These are phyloP conservation scores for Athalia rosae DNA, from an alignment of 2,888 invertebrate genomes.

Conservation along the genomic window DNA sequence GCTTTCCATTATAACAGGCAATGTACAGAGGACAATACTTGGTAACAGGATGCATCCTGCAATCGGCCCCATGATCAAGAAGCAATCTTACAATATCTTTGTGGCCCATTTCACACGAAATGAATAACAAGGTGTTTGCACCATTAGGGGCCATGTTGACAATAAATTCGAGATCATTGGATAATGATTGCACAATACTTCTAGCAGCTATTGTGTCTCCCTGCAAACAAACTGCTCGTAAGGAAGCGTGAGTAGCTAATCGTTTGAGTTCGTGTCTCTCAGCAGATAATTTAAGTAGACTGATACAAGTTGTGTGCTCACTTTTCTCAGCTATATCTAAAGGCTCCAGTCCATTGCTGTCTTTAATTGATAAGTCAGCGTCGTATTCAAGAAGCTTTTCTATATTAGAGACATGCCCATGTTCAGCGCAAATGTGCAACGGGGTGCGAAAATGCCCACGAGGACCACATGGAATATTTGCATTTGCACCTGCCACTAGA, in stretches of 20 bases:
- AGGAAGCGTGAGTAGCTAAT: slow-evolving; percentile 83
- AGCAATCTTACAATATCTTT: slow-evolving; percentile 85
- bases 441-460: slow-evolving; percentile 85
- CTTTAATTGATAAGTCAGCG: slow-evolving; percentile 79
- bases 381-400: slow-evolving; percentile 80
- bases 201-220: slow-evolving; percentile 83
- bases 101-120: slow-evolving; percentile 91
- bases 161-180: slow-evolving; percentile 81
- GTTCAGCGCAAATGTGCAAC: slow-evolving; percentile 87
- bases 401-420: slow-evolving; percentile 85
- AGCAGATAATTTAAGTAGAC: slow-evolving; percentile 79
- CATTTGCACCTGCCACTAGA: slow-evolving; percentile 82
- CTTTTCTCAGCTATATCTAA: slow-evolving; percentile 83
- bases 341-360: slow-evolving; percentile 83
- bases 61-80: slow-evolving; percentile 89
- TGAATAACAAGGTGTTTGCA: slow-evolving; percentile 90
- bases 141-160: slow-evolving; percentile 93
- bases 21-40: slow-evolving; percentile 95
- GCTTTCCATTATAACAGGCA: slow-evolving; percentile 90
- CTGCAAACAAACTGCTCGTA: slow-evolving; percentile 85
- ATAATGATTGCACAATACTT: slow-evolving; percentile 80
- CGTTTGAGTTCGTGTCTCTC: slow-evolving; percentile 84
- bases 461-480: slow-evolving; percentile 81
- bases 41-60: slow-evolving; percentile 91
- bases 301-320: slow-evolving; percentile 80